Evolutionary conservation across 2,113 vertebrate species (phyloP).

Genomic region (Rhineura floridana): DNA sequence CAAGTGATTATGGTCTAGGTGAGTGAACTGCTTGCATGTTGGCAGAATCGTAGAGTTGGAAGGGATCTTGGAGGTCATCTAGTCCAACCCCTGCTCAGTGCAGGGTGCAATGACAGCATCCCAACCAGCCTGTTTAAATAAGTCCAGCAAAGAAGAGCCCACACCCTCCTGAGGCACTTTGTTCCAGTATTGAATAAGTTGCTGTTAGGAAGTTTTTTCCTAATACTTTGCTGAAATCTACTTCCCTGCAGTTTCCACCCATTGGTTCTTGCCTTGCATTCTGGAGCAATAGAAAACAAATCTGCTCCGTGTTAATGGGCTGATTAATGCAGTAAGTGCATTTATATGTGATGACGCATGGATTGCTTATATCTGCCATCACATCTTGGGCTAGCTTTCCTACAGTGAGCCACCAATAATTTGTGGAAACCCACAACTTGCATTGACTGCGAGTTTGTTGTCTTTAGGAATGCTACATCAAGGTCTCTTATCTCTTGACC

Average conservation of each 20-base stretch:
- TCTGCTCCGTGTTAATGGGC: neutral
- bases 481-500: neutral
- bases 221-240: neutral
- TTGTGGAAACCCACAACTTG: neutral
- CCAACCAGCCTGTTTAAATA: neutral
- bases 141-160: too few relatives aligned
- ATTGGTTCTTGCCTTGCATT: neutral
- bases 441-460: neutral
- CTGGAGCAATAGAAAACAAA: too few relatives aligned
- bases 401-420: neutral
- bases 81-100: too few relatives aligned
- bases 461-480: neutral
- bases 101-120: too few relatives aligned
- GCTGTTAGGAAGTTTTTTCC: neutral
- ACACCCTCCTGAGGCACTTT: neutral
- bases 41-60: too few relatives aligned
- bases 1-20: neutral
- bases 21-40: neutral
- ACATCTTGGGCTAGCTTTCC: too few relatives aligned
- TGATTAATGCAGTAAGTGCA: neutral
- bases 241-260: neutral
- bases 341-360: neutral
- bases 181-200: neutral
- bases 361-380: neutral
- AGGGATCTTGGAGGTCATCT: neutral